Evolutionary conservation across 2,113 vertebrate species (phyloP).

Genomic region (Ptychochromis oligacanthus): DNA sequence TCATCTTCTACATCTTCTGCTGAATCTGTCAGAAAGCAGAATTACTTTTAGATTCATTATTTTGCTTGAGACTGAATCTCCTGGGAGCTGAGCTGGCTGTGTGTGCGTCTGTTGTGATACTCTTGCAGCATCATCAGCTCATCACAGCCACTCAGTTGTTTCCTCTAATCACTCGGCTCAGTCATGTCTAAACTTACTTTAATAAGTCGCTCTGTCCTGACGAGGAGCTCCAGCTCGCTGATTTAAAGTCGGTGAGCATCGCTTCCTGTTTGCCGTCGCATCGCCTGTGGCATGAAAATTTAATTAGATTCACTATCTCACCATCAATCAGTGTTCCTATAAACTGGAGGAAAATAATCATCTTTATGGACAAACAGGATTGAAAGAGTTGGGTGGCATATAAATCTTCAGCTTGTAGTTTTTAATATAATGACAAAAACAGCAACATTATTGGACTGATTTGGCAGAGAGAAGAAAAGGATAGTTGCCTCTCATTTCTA

Average conservation of each 20-base stretch:
- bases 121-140: slow-evolving; percentile 23
- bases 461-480: background rate
- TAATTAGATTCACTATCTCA: slow-evolving; percentile 23
- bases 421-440: background rate
- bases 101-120: background rate
- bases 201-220: slow-evolving; percentile 1
- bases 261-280: slow-evolving; percentile 11
- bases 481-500: background rate
- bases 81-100: background rate
- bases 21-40: background rate
- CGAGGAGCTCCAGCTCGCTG: background rate
- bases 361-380: background rate
- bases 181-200: slow-evolving; percentile 30
- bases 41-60: slow-evolving; percentile 16
- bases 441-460: background rate
- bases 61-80: background rate
- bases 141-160: background rate
- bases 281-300: slow-evolving; percentile 4
- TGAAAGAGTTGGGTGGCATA: background rate
- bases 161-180: slow-evolving; percentile 35
- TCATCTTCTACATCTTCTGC: slow-evolving; percentile 3
- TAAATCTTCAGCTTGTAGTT: slow-evolving; percentile 13
- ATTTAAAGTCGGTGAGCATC: background rate
- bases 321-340: slow-evolving; percentile 26
- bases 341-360: slow-evolving; percentile 7